Evolutionary conservation across 2,797 vertebrate genomes (phyloP), one percentile per base, ranked within the genome.

Genomic region (Cirrhinus mrigala): DNA sequence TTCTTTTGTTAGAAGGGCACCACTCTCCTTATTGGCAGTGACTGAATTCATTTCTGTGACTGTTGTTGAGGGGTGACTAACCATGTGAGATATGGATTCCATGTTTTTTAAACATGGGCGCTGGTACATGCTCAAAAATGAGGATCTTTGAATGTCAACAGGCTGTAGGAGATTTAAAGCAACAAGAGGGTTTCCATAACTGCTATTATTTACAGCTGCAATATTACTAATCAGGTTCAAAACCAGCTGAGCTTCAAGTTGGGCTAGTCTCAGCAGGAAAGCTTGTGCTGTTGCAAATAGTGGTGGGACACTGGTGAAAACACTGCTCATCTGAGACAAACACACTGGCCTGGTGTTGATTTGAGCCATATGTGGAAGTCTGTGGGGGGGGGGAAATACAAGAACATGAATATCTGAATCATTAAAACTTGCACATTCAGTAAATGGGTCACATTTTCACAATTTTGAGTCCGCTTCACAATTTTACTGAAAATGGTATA

Each of bases 231-330:
- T 73, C 64, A 85, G 52, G 66, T 85, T 85, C 50, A 88, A 66
- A 60, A 73, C 27, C 6, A 88, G 33, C 10, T 88, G 83, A 66
- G 87, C 80, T 33, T 85, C 80, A 74, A 88, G 37, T 33, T 85
- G 83, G 10, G 87, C 87, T 24, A 82, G 64, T 46, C 69, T 77
- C 27, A 83, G 58, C 2, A 82, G 74, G 5, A 71, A 75, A 20
- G 56, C 73, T 54, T 85, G 78, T 66, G 83, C 11, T 12, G 87
- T 54, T 74, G 56, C 74, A 74, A 83, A 56, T 10, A 82, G 33
- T 6, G 44, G 58, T 16, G 81, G 69, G 18, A 16, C 24, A 22
- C 40, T 27, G 24, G 14, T 14, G 37, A 85, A 79, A 52, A 56
- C 22, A 60, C 83, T 40, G 56, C 29, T 78, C 18, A 73, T 71